phyloP scores from a whole-genome alignment of 2,113 vertebrate genomes.

The Eubucco bourcierii region DNA sequence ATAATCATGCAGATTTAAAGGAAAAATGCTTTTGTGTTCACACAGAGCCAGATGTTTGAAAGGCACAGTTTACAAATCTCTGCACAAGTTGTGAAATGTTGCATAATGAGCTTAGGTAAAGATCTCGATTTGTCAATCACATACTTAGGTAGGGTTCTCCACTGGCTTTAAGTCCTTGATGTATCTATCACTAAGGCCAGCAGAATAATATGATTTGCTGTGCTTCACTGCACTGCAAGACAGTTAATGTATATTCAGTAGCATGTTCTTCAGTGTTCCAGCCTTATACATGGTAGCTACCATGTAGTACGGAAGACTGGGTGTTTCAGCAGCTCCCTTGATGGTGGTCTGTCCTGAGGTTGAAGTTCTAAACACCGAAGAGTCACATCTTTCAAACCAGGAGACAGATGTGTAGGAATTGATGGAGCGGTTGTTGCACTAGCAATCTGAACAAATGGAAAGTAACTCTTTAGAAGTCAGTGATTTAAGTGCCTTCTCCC shows the following conservation, averaged over 20 bases:
- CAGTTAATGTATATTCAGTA: constrained; percentile 69
- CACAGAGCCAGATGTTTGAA: constrained; percentile 68
- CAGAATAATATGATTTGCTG: constrained; percentile 38
- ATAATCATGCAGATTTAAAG: constrained; percentile 69
- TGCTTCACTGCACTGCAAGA: constrained; percentile 43
- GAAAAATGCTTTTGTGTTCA: constrained; percentile 56
- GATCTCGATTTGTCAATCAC: constrained; percentile 78
- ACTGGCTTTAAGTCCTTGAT: constrained; percentile 40
- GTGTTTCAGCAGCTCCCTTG: constrained; percentile 88
- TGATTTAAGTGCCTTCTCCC: neutral
- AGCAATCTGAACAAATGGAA: constrained; percentile 80
- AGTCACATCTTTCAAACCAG: constrained; percentile 86
- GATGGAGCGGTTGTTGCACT: constrained; percentile 88
- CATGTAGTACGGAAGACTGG: constrained; percentile 86
- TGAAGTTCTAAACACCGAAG: constrained; percentile 91
- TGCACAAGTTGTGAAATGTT: constrained; percentile 70
- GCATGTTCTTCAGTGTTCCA: constrained; percentile 55
- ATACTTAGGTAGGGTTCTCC: constrained; percentile 68
- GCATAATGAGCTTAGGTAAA: constrained; percentile 79
- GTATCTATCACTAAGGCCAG: constrained; percentile 52
- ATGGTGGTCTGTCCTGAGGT: constrained; percentile 86
- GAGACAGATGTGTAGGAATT: constrained; percentile 85
- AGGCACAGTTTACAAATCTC: constrained; percentile 78
- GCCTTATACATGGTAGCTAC: constrained; percentile 68
- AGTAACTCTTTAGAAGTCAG: neutral